A percentile compares a stretch with the other conserved stretches of the same genome.
These are phyloP conservation scores for Tipula lateralis DNA, from an alignment of 2,888 invertebrate species.

Conservation along the genomic window DNA sequence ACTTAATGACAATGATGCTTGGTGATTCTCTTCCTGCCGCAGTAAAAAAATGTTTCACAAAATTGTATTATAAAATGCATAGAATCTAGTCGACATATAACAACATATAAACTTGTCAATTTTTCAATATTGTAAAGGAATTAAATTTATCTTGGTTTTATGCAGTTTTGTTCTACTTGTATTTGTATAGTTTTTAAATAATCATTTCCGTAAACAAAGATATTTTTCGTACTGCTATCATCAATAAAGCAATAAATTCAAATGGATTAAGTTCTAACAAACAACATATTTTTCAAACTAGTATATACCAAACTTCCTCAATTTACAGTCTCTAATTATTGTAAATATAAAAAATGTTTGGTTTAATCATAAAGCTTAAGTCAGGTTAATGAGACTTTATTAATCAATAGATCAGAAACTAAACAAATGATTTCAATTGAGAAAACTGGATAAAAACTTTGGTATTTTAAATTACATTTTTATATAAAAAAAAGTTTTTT, in stretches of 20 bases:
- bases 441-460: no score
- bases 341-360: not conserved
- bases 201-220: not conserved
- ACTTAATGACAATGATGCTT: not conserved
- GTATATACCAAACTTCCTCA: not conserved
- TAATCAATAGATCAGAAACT: not conserved
- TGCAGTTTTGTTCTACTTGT: not conserved
- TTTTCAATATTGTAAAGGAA: not conserved
- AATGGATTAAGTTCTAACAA: not conserved
- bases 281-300: not conserved
- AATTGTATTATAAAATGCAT: not conserved
- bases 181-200: not conserved
- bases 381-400: not conserved
- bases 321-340: no score
- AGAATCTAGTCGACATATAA: not conserved
- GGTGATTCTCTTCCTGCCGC: not conserved
- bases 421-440: no score
- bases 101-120: not conserved
- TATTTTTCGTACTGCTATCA: not conserved
- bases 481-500: no score
- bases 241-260: not conserved
- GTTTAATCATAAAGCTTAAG: not conserved
- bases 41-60: not conserved
- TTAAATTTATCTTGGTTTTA: not conserved
- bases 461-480: no score